phyloP scores from a whole-genome alignment of 2,797 vertebrate species.

The Astyanax mexicanus region DNA sequence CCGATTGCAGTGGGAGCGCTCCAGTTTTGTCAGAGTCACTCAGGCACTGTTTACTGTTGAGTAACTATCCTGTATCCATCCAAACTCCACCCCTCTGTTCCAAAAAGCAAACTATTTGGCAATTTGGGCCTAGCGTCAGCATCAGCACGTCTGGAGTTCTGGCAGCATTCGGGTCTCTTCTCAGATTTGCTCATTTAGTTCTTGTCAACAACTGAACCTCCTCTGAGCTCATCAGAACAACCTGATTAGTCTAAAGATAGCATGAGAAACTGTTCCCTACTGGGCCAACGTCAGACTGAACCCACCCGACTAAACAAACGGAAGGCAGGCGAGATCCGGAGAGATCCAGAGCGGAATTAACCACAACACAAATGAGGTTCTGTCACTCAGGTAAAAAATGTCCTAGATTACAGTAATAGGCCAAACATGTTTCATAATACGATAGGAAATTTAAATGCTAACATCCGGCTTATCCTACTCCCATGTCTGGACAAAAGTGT shows the following conservation, averaged over 20 bases:
- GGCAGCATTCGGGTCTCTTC: neutral
- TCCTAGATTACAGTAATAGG: neutral
- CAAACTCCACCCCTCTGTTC: neutral
- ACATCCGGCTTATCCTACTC: no score
- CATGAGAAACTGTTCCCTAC: neutral
- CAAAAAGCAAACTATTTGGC: neutral
- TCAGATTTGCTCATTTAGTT: neutral
- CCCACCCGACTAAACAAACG: neutral
- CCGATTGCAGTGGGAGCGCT: no score
- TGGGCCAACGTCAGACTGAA: neutral
- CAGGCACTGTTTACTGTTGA: no score
- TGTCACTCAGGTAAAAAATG: neutral
- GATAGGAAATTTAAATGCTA: no score
- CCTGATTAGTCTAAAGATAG: neutral
- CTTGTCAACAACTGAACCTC: neutral
- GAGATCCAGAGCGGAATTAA: no score
- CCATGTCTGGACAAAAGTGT: no score
- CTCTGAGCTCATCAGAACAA: slow-evolving; percentile 25
- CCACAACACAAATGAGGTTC: neutral
- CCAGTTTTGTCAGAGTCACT: no score
- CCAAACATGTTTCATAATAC: no score
- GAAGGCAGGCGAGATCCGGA: neutral
- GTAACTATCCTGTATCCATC: neutral
- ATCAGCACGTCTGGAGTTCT: neutral
- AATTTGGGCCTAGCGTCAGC: neutral